Percentiles rank a stretch among this genome's conserved stretches.
phyloP scores from a whole-genome alignment of 1,140 invertebrate genomes.

The Fragariocoptes setiger region DNA sequence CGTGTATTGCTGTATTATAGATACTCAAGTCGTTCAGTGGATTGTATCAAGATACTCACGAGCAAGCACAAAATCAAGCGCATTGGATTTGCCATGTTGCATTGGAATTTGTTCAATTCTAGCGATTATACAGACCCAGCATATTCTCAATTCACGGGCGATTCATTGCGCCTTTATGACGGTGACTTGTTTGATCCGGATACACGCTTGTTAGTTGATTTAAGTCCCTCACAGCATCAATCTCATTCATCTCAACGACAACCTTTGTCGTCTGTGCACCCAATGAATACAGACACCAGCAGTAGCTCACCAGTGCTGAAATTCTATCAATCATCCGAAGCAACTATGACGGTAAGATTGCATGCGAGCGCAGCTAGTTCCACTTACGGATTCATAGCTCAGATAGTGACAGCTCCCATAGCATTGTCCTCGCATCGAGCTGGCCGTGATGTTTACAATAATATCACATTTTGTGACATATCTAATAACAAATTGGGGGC shows the following conservation, averaged over 20 bases:
- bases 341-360: conserved; percentile 52
- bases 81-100: conserved; percentile 53
- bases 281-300: too few species aligned
- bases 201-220: conserved; percentile 27
- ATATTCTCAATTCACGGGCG: too few species aligned
- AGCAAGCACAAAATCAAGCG: conserved; percentile 46
- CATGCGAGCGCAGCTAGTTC: conserved; percentile 73
- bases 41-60: conserved; percentile 89
- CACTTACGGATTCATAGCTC: conserved; percentile 83
- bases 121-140: conserved; percentile 38
- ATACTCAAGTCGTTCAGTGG: conserved; percentile 76
- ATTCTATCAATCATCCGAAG: conserved; percentile 10
- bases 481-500: conserved; percentile 56
- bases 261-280: too few species aligned
- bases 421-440: conserved; percentile 22
- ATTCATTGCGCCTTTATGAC: conserved; percentile 57
- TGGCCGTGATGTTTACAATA: conserved; percentile 50
- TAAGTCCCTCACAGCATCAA: conserved; percentile 1
- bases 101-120: conserved; percentile 75
- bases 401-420: conserved; percentile 72
- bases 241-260: too few species aligned
- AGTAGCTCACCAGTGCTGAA: conserved; percentile 1
- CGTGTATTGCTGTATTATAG: conserved; percentile 78
- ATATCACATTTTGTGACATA: conserved; percentile 51
- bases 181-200: conserved; percentile 65